Percentiles rank a stretch among this genome's conserved stretches.
Evolutionary conservation across 2,888 invertebrate species (phyloP).

Genomic region (Fragum sueziense): DNA sequence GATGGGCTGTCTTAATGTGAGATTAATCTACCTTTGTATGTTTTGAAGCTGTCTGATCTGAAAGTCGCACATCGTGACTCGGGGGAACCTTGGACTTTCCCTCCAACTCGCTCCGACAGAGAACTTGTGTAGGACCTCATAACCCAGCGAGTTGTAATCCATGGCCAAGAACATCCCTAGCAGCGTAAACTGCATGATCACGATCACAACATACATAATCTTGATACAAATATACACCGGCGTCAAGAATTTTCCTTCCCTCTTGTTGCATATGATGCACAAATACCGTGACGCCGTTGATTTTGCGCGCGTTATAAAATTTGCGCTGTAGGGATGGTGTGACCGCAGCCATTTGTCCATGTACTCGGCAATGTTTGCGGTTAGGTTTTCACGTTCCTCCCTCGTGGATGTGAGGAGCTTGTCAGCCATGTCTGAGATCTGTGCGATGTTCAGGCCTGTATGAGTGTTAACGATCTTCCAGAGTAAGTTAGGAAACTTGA

Average conservation of each 20-base stretch:
- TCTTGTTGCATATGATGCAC: conserved; percentile 60
- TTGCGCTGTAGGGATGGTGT: conserved; percentile 60
- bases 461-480: conserved; percentile 63
- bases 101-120: conserved; percentile 40
- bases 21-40: conserved; percentile 67
- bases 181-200: conserved; percentile 65
- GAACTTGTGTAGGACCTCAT: conserved; percentile 59
- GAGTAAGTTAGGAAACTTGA: conserved; percentile 65
- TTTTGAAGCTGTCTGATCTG: conserved; percentile 74
- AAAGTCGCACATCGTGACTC: conserved; percentile 70
- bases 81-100: conserved; percentile 67
- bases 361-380: conserved; percentile 57
- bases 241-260: conserved; percentile 65
- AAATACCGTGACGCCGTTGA: conserved; percentile 53
- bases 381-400: conserved; percentile 47
- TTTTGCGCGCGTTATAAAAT: conserved; percentile 56
- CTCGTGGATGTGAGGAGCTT: conserved; percentile 37
- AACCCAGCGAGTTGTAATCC: conserved; percentile 62
- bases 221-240: conserved; percentile 66
- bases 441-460: conserved; percentile 64
- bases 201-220: conserved; percentile 61
- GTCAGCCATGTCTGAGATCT: conserved; percentile 52
- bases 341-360: conserved; percentile 65
- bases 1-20: too few relatives aligned
- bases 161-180: conserved; percentile 65